Base-by-base conservation (phyloP, 2,113 vertebrate genomes). In the Columba livia region DNA sequence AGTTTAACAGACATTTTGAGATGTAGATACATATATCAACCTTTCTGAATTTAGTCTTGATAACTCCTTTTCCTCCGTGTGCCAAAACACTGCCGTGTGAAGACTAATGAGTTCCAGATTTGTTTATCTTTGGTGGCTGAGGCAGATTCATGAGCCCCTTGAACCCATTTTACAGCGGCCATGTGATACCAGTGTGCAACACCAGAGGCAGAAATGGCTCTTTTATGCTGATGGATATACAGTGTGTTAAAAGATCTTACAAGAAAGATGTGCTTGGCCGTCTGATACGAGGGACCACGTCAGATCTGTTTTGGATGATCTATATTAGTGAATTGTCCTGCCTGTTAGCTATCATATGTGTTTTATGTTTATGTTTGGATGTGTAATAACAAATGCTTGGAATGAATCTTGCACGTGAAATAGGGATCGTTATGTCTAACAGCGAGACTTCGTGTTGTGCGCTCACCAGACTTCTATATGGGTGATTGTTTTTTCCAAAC, bases 141-240 rank as follows among this genome's bases (percentile, higher is more conserved):
- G 90, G 96, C 96, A 97, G 97, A 97, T 97, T 97, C 97, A 97
- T 90, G 94, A 97, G 89, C 71, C 92, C 90, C 88, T 78, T 95
- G 87, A 94, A 96, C 81, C 60, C 70, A 32, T 82, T 87, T 94
- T 88, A 85, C 78, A 92, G 86, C 4, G 6, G 86, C 88, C 87
- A 75, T 94, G 90, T 95, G 94, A 82, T 79, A 85, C 80, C 73
- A 95, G 36, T 2, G 10, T 42, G 93, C 78, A 95, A 75, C 70
- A 93, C 70, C 85, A 94, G 66, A 81, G 77, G 79, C 94, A 97
- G 85, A 78, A 88, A 93, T 0, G 53, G 70, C 82, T 95, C 65
- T 95, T 88, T 79, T 73, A 56, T 61, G 29, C 84, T 71, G 71
- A 92, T 92, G 73, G 94, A 94, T 90, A 73, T 29, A 79, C 2